A percentile compares a stretch with the other conserved stretches of the same genome.
Evolutionary conservation across 2,888 invertebrate species (phyloP).

Genomic region (Hedychridium roseum): DNA sequence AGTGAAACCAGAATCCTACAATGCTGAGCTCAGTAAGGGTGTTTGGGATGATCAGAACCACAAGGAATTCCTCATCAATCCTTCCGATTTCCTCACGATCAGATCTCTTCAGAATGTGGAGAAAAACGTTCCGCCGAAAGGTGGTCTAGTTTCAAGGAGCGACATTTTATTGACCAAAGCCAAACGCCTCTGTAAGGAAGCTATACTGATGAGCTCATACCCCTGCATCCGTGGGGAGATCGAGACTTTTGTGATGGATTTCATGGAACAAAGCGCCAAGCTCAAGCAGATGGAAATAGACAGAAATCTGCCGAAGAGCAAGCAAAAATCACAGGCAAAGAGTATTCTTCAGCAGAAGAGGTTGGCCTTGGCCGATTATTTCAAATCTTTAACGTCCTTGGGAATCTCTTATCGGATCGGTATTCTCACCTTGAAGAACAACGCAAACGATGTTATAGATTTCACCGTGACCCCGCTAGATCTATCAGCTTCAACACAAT

Average conservation of each 20-base stretch:
- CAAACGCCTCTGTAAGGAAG: conserved; percentile 72
- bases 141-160: conserved; percentile 60
- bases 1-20: conserved; percentile 59
- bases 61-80: conserved; percentile 54
- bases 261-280: conserved; percentile 75
- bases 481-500: conserved; percentile 68
- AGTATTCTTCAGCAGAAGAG: conserved; percentile 86
- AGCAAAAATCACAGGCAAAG: conserved; percentile 82
- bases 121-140: neutral
- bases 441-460: conserved; percentile 67
- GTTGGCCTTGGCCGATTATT: conserved; percentile 84
- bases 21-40: conserved; percentile 53
- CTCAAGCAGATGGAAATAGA: conserved; percentile 72
- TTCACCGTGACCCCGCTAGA: conserved; percentile 77
- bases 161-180: conserved; percentile 69
- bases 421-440: conserved; percentile 61
- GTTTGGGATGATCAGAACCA: conserved; percentile 56
- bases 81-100: conserved; percentile 59
- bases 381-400: conserved; percentile 77
- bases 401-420: conserved; percentile 87
- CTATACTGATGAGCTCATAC: conserved; percentile 68
- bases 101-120: no score
- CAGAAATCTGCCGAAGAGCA: conserved; percentile 68
- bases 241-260: conserved; percentile 72
- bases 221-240: conserved; percentile 71